These are phyloP conservation scores for Thrips palmi DNA, from an alignment of 1,140 invertebrate genomes.

Conservation along the genomic window DNA sequence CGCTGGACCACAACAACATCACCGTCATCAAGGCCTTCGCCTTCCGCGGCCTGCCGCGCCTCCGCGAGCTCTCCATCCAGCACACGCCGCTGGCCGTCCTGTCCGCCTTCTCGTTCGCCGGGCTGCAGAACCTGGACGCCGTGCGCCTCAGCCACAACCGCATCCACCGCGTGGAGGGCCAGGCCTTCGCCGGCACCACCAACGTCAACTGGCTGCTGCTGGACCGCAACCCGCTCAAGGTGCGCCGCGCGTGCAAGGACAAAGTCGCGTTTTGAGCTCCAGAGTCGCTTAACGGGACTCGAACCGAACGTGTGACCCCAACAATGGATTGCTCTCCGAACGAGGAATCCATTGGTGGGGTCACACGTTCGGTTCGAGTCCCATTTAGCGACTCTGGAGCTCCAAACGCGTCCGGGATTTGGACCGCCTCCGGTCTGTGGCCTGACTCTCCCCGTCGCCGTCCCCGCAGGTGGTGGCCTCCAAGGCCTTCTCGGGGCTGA, in stretches of 20 bases:
- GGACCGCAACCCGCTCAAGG: slow-evolving; percentile 59
- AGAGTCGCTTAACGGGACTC: no score
- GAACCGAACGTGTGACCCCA: no score
- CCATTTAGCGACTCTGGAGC: no score
- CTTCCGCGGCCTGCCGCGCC: slow-evolving; percentile 52
- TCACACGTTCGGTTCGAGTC: no score
- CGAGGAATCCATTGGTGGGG: no score
- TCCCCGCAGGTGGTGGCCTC: slow-evolving; percentile 48
- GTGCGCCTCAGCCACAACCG: slow-evolving; percentile 58
- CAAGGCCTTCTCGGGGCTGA: slow-evolving; percentile 60
- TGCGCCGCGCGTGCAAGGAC: no score
- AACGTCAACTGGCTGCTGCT: slow-evolving; percentile 56
- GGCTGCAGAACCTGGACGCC: slow-evolving; percentile 56
- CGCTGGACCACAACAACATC: slow-evolving; percentile 63
- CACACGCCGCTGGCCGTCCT: slow-evolving; percentile 56
- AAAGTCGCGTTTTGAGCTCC: no score
- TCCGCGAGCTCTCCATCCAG: slow-evolving; percentile 61
- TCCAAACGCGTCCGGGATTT: no score
- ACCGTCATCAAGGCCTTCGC: slow-evolving; percentile 60
- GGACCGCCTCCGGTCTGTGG: no score
- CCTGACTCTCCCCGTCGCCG: no score
- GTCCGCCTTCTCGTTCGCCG: slow-evolving; percentile 60
- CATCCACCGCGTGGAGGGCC: slow-evolving; percentile 54
- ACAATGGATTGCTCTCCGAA: no score
- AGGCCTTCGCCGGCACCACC: slow-evolving; percentile 64